These are phyloP conservation scores for Lipophrys pholis DNA, from an alignment of 2,113 vertebrate genomes.

Conservation along the genomic window DNA sequence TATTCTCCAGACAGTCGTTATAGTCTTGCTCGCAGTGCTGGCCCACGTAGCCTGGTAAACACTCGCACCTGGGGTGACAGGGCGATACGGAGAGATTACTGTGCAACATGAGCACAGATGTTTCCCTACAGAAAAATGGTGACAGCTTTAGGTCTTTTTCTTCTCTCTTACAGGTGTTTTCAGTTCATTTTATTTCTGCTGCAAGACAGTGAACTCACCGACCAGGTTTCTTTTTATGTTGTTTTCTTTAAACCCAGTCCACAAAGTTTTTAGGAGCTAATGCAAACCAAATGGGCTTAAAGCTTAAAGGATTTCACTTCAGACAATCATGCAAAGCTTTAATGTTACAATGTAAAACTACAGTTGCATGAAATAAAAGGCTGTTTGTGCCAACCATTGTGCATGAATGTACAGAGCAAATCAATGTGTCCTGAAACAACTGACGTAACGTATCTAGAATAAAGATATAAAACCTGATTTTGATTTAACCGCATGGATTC, in stretches of 20 bases:
- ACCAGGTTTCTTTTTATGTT: background rate
- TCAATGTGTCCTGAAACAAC: background rate
- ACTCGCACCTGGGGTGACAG: conserved; percentile 90
- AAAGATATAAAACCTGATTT: background rate
- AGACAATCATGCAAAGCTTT: too few species aligned
- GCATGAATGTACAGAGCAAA: background rate
- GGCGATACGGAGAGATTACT: conserved; percentile 32
- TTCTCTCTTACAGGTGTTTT: background rate
- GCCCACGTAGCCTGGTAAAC: conserved; percentile 92
- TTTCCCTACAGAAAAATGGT: too few species aligned
- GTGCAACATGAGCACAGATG: conserved; percentile 3
- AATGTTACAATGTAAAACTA: too few species aligned
- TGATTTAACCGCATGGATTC: background rate
- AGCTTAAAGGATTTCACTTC: too few species aligned
- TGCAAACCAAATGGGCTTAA: too few species aligned
- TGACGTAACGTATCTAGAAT: background rate
- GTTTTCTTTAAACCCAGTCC: background rate
- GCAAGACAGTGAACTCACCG: background rate
- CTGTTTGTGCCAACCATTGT: too few species aligned
- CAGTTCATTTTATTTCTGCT: background rate
- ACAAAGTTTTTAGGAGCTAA: background rate
- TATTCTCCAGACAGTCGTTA: conserved; percentile 92
- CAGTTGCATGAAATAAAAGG: too few species aligned
- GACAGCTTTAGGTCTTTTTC: background rate
- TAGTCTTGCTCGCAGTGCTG: conserved; percentile 91